Base-by-base conservation (phyloP, 2,888 invertebrate genomes). In the Epistrophella euchroma region DNA sequence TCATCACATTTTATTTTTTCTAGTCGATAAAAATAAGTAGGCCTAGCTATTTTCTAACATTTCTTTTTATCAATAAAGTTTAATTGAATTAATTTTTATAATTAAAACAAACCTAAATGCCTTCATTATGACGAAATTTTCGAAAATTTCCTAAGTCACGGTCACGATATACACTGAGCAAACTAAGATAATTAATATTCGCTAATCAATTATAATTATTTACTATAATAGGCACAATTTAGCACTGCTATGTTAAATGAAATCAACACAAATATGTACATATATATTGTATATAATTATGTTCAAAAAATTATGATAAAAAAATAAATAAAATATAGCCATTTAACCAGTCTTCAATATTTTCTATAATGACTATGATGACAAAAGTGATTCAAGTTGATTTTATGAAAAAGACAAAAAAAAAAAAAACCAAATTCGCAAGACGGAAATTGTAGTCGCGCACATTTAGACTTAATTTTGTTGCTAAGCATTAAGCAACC, bases 341-440 rank as follows among this genome's bases (percentile, higher is more conserved):
- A 15, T 40, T 60, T 37, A 60, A 60, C 60, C 60, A 40, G 60
- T 60, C 60, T 60, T 22, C 40, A 37, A 40, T 60, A 22, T 60
- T 22, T 37, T 13, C 25, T 15, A 0, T 37, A 7, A 9, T 37
- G 19, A 37, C 17, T 9, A 19, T 32, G 32, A 32, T 19, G 15
- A 10, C 60, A 40, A 60, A 60, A 60, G 2, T 37, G 15, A 60
- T 37, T 60, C 60, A 60, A 60, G 60, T 40, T 60, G 15, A 60
- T 40, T 60, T 37, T 22, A 60, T 40, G 6, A 35, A 32, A 9
- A 35, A 35, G 37, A 58, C 3, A 9, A 2, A 22, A 22, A 17
- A 17, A 1, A 9, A 35, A 58, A 35, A 4, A n/a, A 9, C 11
- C 13, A 11, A 52, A 25, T 15, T 13, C 11, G 10, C 58, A 58